phyloP scores from a whole-genome alignment of 2,797 vertebrate species.

The Darevskia nairensis region DNA sequence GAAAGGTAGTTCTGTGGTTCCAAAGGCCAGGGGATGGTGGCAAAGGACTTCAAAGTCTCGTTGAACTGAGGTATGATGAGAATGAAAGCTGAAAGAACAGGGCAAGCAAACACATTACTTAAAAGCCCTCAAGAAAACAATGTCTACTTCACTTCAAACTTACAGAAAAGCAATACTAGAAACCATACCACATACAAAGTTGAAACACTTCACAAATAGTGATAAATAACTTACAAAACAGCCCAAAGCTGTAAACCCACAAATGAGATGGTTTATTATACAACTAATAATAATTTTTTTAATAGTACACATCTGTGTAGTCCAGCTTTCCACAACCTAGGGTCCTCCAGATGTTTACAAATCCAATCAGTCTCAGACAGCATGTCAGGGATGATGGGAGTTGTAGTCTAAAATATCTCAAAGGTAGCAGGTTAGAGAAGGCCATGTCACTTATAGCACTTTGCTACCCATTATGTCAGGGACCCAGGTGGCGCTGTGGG shows the following conservation, averaged over 20 bases:
- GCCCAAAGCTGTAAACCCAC: too few relatives aligned
- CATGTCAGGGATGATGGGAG: too few relatives aligned
- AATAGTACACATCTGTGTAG: neutral
- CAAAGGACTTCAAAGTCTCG: slow-evolving; percentile 87
- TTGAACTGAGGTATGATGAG: slow-evolving; percentile 91
- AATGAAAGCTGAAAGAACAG: slow-evolving; percentile 82
- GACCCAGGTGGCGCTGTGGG: too few relatives aligned
- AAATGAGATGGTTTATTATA: neutral
- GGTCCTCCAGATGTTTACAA: too few relatives aligned
- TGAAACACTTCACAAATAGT: neutral
- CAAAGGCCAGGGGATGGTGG: slow-evolving; percentile 89
- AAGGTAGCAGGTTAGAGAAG: too few relatives aligned
- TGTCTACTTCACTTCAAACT: neutral
- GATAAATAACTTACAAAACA: too few relatives aligned
- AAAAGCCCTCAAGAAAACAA: neutral
- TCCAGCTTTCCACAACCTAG: neutral
- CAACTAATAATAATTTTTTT: neutral
- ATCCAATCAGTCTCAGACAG: too few relatives aligned
- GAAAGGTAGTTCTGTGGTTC: slow-evolving; percentile 90
- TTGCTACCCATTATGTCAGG: neutral
- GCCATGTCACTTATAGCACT: neutral
- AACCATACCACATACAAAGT: neutral
- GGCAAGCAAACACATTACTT: slow-evolving; percentile 51
- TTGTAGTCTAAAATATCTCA: too few relatives aligned
- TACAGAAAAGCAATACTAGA: neutral